Evolutionary conservation across 2,888 invertebrate genomes (phyloP).

Genomic region (Melitaea athalia): DNA sequence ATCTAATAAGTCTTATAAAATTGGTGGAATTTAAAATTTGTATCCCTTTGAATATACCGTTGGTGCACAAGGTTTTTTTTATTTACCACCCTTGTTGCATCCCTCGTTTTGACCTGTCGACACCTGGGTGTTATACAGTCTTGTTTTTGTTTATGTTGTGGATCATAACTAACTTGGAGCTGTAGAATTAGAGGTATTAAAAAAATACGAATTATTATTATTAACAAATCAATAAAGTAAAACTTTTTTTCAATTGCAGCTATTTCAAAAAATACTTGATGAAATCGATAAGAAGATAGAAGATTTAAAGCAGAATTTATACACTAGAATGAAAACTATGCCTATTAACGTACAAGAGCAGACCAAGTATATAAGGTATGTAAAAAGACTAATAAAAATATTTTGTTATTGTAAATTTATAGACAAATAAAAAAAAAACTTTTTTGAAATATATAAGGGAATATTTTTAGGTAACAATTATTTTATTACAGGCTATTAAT

Average conservation of each 20-base stretch:
- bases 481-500: conserved; percentile 59
- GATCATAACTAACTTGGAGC: no score
- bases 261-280: conserved; percentile 92
- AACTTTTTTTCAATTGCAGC: conserved; percentile 61
- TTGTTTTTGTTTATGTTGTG: neutral
- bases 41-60: no score
- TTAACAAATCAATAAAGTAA: no score
- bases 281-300: conserved; percentile 96
- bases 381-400: neutral
- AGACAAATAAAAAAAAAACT: neutral
- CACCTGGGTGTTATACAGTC: no score
- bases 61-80: no score
- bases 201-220: no score
- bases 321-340: conserved; percentile 92
- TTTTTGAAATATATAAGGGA: neutral
- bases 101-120: no score
- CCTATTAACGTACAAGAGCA: conserved; percentile 97
- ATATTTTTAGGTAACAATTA: no score
- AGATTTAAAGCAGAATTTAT: conserved; percentile 89
- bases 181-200: no score
- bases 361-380: conserved; percentile 93
- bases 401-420: neutral
- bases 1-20: no score
- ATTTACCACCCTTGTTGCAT: no score
- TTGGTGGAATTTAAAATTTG: no score